Conservation (phyloP, 2,113 vertebrate genomes). For the Microtus ochrogaster region DNA sequence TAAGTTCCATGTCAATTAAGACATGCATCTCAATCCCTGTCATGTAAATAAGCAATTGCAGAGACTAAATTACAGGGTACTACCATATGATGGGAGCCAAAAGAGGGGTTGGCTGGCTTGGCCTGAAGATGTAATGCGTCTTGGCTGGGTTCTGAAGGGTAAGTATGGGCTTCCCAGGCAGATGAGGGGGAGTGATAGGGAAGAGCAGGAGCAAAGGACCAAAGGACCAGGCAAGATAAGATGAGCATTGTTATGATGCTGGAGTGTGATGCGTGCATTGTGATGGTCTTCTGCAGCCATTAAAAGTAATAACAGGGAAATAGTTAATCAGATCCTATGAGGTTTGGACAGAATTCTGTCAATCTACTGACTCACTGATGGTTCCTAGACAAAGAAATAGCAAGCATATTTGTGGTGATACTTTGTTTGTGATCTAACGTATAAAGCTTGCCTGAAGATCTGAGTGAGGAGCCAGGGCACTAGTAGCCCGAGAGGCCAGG, state of each 20-base stretch:
- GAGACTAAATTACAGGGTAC: not conserved
- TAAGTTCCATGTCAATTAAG: not conserved
- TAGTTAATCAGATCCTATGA: not conserved
- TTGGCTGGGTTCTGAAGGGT: not conserved
- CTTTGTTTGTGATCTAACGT: too few species aligned
- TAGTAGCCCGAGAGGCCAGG: too few species aligned
- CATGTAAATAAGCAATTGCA: not conserved
- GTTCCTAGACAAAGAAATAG: not conserved
- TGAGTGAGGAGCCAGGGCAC: too few species aligned
- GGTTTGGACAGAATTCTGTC: not conserved
- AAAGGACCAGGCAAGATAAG: not conserved
- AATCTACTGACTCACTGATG: too few species aligned
- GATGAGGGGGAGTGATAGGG: not conserved
- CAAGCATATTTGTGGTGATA: not conserved
- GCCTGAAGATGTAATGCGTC: not conserved
- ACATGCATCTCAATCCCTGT: not conserved
- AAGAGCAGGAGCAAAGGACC: not conserved
- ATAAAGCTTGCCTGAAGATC: too few species aligned
- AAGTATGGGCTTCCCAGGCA: not conserved
- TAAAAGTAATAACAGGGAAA: not conserved
- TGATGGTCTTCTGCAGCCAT: not conserved
- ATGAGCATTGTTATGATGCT: not conserved
- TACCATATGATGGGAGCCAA: not conserved
- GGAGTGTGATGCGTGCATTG: too few species aligned
- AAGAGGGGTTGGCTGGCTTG: not conserved